Evolutionary conservation across 2,113 vertebrate genomes (phyloP), one percentile per base, ranked within the genome.

Genomic region (Heteronetta atricapilla): DNA sequence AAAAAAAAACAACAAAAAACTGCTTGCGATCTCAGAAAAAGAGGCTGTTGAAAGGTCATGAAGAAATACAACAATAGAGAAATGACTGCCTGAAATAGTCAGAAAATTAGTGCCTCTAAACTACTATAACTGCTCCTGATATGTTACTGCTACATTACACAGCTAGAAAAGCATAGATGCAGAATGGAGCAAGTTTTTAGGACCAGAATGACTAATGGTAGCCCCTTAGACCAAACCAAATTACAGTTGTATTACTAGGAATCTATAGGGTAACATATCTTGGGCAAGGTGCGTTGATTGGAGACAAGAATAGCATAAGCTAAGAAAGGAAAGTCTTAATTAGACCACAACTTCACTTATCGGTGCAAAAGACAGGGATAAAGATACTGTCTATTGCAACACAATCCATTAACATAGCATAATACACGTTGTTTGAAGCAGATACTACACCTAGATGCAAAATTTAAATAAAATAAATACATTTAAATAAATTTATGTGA

Each of bases 1-100:
- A 78, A 55, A 93, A 92, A 94, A 91, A 67, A 62, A 88, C 36
- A 63, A 81, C 23, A 80, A 86, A 86, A 26, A 66, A 72, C 50
- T 23, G 36, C 62, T 83, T 84, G 38, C 0, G 0, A 86, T 89
- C 80, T 82, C 48, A 90, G 72, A 55, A 88, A 64, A 82, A 68
- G 44, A 66, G 59, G 50, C 83, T 89, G 83, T 44, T 95, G 88
- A 96, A 95, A 93, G 55, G 82, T 80, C 67, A 85, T 38, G 50
- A 90, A 89, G 69, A 42, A 91, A 75, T 48, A 73, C 34, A 76
- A 83, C 78, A 94, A 87, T 59, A 72, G 52, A 84, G 56, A 88
- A 93, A 42, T 36, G 52, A 82, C 83, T 82, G 94, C 20, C 40
- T 82, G 36, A 93, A 94, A 82, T 16, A 85, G 58, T 50, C n/a